Evolutionary conservation across 2,888 invertebrate species (phyloP).

Genomic region (Colletes collaris): DNA sequence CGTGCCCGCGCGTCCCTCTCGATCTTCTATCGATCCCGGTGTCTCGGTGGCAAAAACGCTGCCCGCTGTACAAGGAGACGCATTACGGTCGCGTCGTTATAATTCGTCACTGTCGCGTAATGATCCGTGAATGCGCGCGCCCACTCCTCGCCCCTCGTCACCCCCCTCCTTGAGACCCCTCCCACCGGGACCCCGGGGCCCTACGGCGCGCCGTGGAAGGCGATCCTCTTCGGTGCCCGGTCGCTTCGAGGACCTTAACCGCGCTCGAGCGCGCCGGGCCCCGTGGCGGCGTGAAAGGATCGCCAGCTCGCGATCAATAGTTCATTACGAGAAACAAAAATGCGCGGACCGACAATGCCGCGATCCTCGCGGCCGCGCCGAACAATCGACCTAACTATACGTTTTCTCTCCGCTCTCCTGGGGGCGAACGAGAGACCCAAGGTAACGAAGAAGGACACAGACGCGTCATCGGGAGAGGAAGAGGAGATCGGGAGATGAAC

Average conservation of each 20-base stretch:
- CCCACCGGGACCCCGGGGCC: background rate
- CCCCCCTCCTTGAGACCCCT: background rate
- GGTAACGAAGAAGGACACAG: slow-evolving; percentile 26
- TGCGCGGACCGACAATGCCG: slow-evolving; percentile 71
- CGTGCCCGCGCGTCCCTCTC: slow-evolving; percentile 36
- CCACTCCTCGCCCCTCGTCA: slow-evolving; percentile 18
- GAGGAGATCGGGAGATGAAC: slow-evolving; percentile 46
- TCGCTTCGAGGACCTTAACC: slow-evolving; percentile 54
- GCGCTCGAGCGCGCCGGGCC: slow-evolving; percentile 31
- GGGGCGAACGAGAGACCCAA: slow-evolving; percentile 17
- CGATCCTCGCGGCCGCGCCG: slow-evolving; percentile 60
- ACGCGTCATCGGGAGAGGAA: slow-evolving; percentile 26
- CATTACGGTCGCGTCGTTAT: slow-evolving; percentile 75
- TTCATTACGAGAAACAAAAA: slow-evolving; percentile 81
- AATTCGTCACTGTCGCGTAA: slow-evolving; percentile 80
- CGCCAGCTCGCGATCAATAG: slow-evolving; percentile 77
- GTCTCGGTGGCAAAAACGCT: slow-evolving; percentile 68
- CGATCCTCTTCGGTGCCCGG: slow-evolving; percentile 5
- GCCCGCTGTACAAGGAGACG: slow-evolving; percentile 70
- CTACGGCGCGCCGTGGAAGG: slow-evolving; percentile 23
- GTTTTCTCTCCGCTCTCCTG: slow-evolving; percentile 1
- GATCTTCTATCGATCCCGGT: slow-evolving; percentile 68
- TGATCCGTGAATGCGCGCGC: slow-evolving; percentile 73
- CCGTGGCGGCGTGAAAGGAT: slow-evolving; percentile 70
- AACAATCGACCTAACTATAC: slow-evolving; percentile 72